A percentile compares a stretch with the other conserved stretches of the same genome.
phyloP scores from a whole-genome alignment of 2,113 vertebrate species.

The Megaceryle maxima region DNA sequence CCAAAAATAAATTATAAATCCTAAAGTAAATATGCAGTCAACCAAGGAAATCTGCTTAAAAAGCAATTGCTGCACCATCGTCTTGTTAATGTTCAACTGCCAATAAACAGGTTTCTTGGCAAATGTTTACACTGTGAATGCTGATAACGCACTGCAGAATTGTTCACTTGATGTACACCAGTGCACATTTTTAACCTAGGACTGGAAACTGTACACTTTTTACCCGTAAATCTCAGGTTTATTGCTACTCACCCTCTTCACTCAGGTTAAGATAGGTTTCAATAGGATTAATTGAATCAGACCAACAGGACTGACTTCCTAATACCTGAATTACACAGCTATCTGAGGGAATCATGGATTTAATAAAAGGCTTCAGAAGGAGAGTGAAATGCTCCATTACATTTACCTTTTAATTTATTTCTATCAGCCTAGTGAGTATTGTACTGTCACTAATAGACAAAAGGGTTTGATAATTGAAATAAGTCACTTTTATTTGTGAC shows the following conservation, averaged over 20 bases:
- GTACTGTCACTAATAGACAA: neutral
- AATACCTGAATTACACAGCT: neutral
- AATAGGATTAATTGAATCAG: neutral
- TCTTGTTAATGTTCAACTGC: conserved; percentile 33
- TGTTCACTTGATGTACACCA: neutral
- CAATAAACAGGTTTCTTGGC: neutral
- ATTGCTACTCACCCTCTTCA: neutral
- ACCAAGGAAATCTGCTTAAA: conserved; percentile 1
- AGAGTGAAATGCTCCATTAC: neutral
- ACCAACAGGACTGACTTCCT: neutral
- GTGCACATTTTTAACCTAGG: neutral
- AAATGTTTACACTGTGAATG: neutral
- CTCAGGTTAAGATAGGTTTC: neutral
- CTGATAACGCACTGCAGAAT: neutral
- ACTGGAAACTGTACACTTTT: neutral
- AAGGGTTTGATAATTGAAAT: neutral
- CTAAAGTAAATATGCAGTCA: neutral
- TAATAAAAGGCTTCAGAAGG: neutral
- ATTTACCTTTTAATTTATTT: neutral
- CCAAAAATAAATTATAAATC: conserved; percentile 2
- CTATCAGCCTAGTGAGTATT: neutral
- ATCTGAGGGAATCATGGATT: neutral
- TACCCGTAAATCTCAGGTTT: neutral
- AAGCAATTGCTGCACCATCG: neutral
- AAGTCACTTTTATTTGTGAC: neutral